phyloP scores from a whole-genome alignment of 2,113 vertebrate species.

The Amblyornis subalaris region DNA sequence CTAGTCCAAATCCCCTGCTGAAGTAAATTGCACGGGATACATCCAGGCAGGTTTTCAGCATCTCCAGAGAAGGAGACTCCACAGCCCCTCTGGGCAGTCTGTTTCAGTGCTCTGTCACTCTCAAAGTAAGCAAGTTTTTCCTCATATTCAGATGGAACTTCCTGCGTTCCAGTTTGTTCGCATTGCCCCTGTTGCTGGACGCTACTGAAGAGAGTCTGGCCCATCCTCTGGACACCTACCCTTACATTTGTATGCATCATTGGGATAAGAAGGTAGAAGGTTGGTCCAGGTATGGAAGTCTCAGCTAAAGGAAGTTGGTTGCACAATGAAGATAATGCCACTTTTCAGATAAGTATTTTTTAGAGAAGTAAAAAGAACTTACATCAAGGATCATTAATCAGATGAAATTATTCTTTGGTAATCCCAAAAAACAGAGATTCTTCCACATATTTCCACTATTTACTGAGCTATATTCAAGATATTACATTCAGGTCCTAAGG shows the following conservation, averaged over 20 bases:
- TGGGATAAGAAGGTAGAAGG: neutral
- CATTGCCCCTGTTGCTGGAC: rapidly evolving
- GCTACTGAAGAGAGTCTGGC: neutral
- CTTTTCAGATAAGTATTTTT: neutral
- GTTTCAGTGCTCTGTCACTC: neutral
- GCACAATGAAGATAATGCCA: neutral
- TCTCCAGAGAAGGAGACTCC: neutral
- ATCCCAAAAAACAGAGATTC: neutral
- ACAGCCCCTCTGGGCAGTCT: neutral
- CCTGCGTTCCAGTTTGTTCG: neutral
- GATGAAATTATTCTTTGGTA: neutral
- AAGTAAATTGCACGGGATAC: neutral
- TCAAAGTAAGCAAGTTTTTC: neutral
- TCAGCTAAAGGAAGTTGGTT: neutral
- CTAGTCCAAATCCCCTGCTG: neutral
- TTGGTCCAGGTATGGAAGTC: neutral
- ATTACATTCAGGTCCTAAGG: neutral
- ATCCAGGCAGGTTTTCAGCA: neutral
- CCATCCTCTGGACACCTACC: neutral
- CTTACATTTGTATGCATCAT: neutral
- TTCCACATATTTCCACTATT: neutral
- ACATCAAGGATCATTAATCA: neutral
- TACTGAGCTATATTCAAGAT: neutral
- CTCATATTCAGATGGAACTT: neutral
- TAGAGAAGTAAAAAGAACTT: neutral